Evolutionary conservation across 2,113 vertebrate species (phyloP), one percentile per base, ranked within the genome.

Genomic region (Peucedramus taeniatus): DNA sequence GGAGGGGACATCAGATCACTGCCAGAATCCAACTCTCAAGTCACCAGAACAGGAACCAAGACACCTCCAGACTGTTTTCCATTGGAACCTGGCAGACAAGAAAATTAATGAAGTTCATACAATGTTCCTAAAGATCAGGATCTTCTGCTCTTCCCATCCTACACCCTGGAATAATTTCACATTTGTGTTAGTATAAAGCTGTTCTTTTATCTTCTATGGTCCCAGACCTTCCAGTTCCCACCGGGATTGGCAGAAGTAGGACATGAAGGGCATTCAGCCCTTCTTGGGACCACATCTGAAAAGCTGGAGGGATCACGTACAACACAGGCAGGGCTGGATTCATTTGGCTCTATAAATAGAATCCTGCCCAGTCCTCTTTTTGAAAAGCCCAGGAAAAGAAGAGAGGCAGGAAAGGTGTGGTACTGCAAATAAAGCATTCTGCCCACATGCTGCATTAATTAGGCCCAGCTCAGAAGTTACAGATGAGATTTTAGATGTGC

Each of bases 361-460:
- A 94, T 94, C 66, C 95, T 21, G 7, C 93, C 88, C 90, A 97
- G 83, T 54, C 56, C 71, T 95, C 57, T 88, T 87, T 94, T 75
- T 50, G 71, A 83, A 96, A 96, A 96, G 80, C 86, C 87, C 82
- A 63, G 88, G 79, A 91, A 97, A 95, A 95, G 91, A 96, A 96
- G 81, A 96, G 97, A 97, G 96, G 89, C 95, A 96, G 94, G 88
- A 20, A 71, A 97, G 98, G 97, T 95, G 97, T 69, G 97, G 97
- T 77, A 64, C 85, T 64, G 27, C 92, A 92, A 95, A 91, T 93
- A 33, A 50, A 83, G 64, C 90, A 30, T 90, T 87, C 95, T 97
- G 72, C 96, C 96, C 94, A 95, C 59, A 56, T 57, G 54, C 28
- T 79, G 84, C 83, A 90, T 79, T 92, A 63, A 83, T 74, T 35